phyloP scores from a whole-genome alignment of 2,113 vertebrate genomes.

The Orientallactaga bullata region DNA sequence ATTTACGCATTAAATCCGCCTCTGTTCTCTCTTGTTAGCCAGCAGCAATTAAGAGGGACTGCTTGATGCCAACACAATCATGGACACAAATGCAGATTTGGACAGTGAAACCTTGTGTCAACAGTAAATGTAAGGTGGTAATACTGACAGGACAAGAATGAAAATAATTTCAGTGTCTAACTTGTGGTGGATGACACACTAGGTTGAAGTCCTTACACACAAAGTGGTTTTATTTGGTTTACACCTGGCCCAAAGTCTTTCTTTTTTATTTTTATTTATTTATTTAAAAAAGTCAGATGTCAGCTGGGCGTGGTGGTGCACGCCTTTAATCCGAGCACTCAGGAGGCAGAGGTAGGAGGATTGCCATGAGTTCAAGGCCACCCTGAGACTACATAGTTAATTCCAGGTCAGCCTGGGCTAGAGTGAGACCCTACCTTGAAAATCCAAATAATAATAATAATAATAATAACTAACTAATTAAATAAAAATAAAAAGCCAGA shows the following conservation, averaged over 20 bases:
- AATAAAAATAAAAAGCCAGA: no score
- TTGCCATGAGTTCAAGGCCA: no score
- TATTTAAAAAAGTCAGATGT: not conserved
- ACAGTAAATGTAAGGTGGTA: conserved; percentile 42
- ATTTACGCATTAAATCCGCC: conserved; percentile 68
- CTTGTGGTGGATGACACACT: not conserved
- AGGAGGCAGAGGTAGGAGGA: no score
- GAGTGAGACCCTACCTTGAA: no score
- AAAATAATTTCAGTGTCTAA: not conserved
- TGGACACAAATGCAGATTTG: not conserved
- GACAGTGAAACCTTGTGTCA: conserved; percentile 55
- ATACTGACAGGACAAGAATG: not conserved
- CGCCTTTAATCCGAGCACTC: no score
- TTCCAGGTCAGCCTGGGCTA: no score
- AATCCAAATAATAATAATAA: no score
- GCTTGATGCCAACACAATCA: conserved; percentile 53
- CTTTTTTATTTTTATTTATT: not conserved
- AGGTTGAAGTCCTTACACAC: not conserved
- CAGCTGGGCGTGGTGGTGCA: not conserved
- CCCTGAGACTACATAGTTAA: no score
- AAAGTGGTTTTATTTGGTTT: no score
- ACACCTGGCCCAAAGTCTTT: no score
- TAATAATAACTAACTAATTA: no score
- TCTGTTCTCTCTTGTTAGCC: conserved; percentile 69
- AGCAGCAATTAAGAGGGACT: conserved; percentile 71